Evolutionary conservation across 2,113 vertebrate genomes (phyloP).

Genomic region (Forbesichthys papilliferus): DNA sequence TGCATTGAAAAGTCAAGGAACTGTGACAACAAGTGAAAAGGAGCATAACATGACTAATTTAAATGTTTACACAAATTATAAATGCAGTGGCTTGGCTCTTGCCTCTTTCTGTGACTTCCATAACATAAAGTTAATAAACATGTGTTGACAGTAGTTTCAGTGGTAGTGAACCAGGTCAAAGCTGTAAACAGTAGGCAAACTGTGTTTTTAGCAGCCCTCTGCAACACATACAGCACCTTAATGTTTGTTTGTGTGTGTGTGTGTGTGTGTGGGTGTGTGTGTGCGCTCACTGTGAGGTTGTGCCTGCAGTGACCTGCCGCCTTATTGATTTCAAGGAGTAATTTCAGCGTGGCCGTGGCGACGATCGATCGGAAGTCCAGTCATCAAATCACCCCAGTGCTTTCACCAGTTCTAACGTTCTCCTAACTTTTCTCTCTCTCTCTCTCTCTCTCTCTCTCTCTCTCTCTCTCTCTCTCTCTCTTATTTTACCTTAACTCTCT

Average conservation of each 20-base stretch:
- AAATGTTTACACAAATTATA: too few species aligned
- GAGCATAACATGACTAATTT: too few species aligned
- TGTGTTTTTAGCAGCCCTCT: neutral
- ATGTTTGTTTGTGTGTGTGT: slow-evolving; percentile 1
- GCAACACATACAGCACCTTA: neutral
- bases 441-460: neutral
- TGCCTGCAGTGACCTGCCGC: neutral
- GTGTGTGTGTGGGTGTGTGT: neutral
- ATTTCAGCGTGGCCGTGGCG: slow-evolving; percentile 52
- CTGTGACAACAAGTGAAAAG: too few species aligned
- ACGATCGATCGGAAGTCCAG: slow-evolving; percentile 46
- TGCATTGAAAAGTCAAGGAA: too few species aligned
- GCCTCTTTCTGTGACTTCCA: too few species aligned
- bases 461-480: slow-evolving; percentile 1
- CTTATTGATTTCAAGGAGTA: slow-evolving; percentile 53
- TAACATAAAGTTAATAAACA: too few species aligned
- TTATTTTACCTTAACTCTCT: neutral
- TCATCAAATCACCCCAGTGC: slow-evolving; percentile 45
- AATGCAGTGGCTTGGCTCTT: too few species aligned
- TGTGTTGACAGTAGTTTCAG: too few species aligned
- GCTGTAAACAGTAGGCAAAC: too few species aligned
- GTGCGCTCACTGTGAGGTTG: neutral
- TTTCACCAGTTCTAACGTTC: slow-evolving; percentile 32
- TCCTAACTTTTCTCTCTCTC: neutral
- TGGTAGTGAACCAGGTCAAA: too few species aligned